Evolutionary conservation across 2,113 vertebrate genomes (phyloP).

Genomic region (Phalacrocorax carbo): DNA sequence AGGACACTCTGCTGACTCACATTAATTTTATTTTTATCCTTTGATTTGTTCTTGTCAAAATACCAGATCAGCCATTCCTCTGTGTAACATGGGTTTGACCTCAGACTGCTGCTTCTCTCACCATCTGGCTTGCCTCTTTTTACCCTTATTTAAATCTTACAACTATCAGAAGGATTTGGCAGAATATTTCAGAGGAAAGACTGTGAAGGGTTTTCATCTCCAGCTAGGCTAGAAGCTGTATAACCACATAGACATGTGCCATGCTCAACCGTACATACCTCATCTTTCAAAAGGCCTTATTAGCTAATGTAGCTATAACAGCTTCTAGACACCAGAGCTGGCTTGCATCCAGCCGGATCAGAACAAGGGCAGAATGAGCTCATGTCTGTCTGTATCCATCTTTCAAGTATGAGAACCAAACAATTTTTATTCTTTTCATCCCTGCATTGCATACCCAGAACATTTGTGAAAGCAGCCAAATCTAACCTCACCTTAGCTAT

Average conservation of each 20-base stretch:
- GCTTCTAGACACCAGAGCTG: background rate
- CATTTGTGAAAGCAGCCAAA: background rate
- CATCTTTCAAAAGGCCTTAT: background rate
- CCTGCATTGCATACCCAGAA: background rate
- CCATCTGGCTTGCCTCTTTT: background rate
- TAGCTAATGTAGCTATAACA: background rate
- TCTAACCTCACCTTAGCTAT: background rate
- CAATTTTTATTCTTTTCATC: background rate
- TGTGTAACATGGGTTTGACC: background rate
- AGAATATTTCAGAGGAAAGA: background rate
- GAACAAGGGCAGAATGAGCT: conserved; percentile 21
- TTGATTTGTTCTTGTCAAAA: background rate
- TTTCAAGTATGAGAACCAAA: background rate
- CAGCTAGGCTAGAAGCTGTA: background rate
- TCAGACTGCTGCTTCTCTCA: background rate
- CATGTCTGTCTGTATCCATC: background rate
- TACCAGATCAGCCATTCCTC: background rate
- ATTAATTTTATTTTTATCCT: background rate
- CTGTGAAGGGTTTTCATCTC: background rate
- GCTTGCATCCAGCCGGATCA: background rate
- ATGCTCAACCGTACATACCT: background rate
- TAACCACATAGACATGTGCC: background rate
- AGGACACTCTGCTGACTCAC: background rate
- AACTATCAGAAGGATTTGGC: background rate
- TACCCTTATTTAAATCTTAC: background rate